These are phyloP conservation scores for Caradrina kadenii DNA, from an alignment of 2,888 invertebrate species.

Conservation along the genomic window DNA sequence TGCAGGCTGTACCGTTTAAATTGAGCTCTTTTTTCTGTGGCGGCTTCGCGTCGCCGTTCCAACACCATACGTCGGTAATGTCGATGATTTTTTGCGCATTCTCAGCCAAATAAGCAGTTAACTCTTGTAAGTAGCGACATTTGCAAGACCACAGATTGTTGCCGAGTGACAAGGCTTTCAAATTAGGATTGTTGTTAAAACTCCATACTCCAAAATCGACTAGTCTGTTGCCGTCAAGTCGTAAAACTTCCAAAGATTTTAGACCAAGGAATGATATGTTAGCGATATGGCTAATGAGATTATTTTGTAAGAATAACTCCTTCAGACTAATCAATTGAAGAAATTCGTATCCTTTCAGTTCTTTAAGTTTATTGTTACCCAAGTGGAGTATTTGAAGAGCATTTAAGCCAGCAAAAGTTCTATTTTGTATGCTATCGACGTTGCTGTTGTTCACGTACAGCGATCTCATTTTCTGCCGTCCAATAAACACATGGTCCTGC, in stretches of 20 bases:
- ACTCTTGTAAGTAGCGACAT: constrained; percentile 96
- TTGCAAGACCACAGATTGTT: constrained; percentile 97
- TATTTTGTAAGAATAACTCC: constrained; percentile 96
- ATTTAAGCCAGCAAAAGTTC: constrained; percentile 96
- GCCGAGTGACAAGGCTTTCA: constrained; percentile 94
- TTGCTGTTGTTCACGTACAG: constrained; percentile 96
- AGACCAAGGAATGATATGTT: constrained; percentile 95
- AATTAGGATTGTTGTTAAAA: constrained; percentile 92
- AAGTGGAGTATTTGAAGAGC: constrained; percentile 95
- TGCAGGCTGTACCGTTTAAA: constrained; percentile 96
- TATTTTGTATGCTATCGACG: constrained; percentile 96
- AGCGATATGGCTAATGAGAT: constrained; percentile 94
- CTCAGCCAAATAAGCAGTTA: constrained; percentile 95
- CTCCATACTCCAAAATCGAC: constrained; percentile 95
- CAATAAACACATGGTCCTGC: constrained; percentile 96
- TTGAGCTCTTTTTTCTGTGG: constrained; percentile 95
- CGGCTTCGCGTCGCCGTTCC: constrained; percentile 93
- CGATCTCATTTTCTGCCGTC: constrained; percentile 96
- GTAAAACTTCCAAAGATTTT: constrained; percentile 94
- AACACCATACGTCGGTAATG: constrained; percentile 95
- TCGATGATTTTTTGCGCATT: constrained; percentile 95
- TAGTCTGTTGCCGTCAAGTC: constrained; percentile 96
- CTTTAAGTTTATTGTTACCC: constrained; percentile 95
- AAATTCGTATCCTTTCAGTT: constrained; percentile 96
- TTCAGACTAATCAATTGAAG: constrained; percentile 94